Evolutionary conservation across 2,888 invertebrate genomes (phyloP).

Genomic region (Argyresthia albistria): DNA sequence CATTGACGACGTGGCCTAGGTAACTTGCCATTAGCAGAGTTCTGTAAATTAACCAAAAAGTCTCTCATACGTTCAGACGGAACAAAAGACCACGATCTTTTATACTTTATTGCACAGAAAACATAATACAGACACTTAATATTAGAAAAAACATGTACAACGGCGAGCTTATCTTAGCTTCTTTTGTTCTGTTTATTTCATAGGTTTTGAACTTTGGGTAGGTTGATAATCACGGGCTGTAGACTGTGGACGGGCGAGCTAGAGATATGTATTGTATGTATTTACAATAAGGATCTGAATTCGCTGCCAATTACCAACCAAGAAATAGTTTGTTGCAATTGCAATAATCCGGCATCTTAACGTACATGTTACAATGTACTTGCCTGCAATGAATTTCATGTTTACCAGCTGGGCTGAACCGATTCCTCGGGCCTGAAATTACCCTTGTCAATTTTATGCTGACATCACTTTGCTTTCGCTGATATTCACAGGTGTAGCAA

Average conservation of each 20-base stretch:
- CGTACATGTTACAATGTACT: background rate
- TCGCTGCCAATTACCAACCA: background rate
- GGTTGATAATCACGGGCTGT: no score
- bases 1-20: constrained; percentile 33
- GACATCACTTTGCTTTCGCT: constrained; percentile 17
- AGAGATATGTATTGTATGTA: no score
- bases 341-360: no score
- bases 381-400: constrained; percentile 46
- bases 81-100: no score
- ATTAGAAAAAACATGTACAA: no score
- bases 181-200: no score
- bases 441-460: constrained; percentile 24
- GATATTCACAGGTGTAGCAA: constrained; percentile 51
- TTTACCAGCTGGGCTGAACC: constrained; percentile 31
- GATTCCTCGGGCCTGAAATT: constrained; percentile 34
- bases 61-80: background rate
- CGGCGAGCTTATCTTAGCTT: no score
- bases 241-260: no score
- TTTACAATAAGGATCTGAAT: background rate
- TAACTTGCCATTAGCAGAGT: constrained; percentile 46
- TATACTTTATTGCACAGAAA: no score
- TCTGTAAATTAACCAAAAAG: constrained; percentile 22
- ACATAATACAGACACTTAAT: no score
- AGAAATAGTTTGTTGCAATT: no score
- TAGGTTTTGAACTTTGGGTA: no score